Evolutionary conservation across 2,797 vertebrate genomes (phyloP), one percentile per base, ranked within the genome.

Genomic region (Coregonus ussuriensis): DNA sequence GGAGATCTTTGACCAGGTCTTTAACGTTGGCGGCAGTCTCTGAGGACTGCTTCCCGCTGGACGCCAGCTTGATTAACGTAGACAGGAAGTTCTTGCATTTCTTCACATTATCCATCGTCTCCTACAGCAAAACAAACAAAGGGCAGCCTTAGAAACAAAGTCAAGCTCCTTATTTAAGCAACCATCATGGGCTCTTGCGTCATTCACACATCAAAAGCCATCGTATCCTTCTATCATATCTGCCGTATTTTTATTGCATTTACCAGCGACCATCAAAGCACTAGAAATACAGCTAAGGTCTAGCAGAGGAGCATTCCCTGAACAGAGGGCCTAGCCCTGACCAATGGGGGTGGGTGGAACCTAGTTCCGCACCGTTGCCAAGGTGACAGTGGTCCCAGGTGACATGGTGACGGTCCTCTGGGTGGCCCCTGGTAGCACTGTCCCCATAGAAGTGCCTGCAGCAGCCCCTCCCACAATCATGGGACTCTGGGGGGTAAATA

Each of bases 91-190:
- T 99, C 93, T 96, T 97, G 89, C 98, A 99, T 90, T 99, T 99
- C 93, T 98, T 99, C 92, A 99, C 98, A 91, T 99, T 99, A 92
- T 99, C 98, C 95, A 99, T 96, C 1, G 97, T 99, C 92, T 99
- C 98, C 98, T 99, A 82, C 15, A 76, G 71, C 79, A 79, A 79
- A 21, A 83, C 51, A 85, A 1, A 81, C 53, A 84, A 0, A 80
- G 9, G 18, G 16, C 3, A 31, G 29, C 71, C 59, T 77, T 3
- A 82, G 72, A 84, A 29, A 66, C 63, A 67, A 21, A 3, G n/a
- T 66, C n/a, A 52, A 35, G 21, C 63, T 78, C 70, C 47, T 41
- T 9, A 65, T 35, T 41, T 54, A 2, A 47, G 54, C 14, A 47
- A 52, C 2, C 11, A 13, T 68, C 33, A 68, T 21, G 56, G 16